These are phyloP conservation scores for Tachina fera DNA, from an alignment of 2,888 invertebrate genomes.

Conservation along the genomic window DNA sequence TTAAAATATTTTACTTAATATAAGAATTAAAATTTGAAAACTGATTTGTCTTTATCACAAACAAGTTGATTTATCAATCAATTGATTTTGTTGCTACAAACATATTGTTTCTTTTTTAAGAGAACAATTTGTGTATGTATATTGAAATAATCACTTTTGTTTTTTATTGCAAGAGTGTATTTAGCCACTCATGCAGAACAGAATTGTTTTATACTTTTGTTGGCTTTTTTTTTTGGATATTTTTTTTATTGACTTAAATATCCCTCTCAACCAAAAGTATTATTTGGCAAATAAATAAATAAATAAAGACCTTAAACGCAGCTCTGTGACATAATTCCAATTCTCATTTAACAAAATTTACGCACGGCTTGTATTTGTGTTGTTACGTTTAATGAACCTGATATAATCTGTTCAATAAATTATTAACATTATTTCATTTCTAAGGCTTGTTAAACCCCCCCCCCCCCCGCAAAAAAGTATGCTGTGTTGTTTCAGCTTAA, in stretches of 20 bases:
- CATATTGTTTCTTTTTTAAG: neutral
- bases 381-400: constrained; percentile 4
- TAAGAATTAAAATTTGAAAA: neutral
- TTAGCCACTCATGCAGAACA: constrained; percentile 12
- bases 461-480: neutral
- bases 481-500: neutral
- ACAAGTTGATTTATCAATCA: neutral
- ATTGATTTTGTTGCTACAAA: neutral
- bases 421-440: neutral
- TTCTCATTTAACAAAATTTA: neutral
- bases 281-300: neutral
- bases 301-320: neutral
- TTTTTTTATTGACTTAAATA: neutral
- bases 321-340: neutral
- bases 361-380: neutral
- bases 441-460: neutral
- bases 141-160: neutral
- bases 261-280: neutral
- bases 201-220: constrained; percentile 1
- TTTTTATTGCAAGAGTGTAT: neutral
- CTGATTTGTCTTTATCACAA: neutral
- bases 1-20: neutral
- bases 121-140: neutral
- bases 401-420: constrained; percentile 20
- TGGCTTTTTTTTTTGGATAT: neutral